These are phyloP conservation scores for Polyodon spathula DNA, from an alignment of 2,113 vertebrate genomes.

Conservation along the genomic window DNA sequence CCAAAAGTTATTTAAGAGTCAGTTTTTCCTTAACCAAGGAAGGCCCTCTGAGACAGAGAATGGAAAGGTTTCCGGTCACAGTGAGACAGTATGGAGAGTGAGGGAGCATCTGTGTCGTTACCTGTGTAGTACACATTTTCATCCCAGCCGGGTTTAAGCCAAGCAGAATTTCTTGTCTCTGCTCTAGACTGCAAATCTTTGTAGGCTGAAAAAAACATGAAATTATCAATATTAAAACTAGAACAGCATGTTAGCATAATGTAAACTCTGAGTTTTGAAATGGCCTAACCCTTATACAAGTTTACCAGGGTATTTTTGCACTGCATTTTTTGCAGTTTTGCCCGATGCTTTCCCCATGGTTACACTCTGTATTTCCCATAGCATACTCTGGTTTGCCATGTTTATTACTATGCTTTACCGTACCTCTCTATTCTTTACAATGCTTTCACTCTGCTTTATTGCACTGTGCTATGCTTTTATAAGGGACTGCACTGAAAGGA, in stretches of 20 bases:
- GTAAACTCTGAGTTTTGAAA: too few relatives aligned
- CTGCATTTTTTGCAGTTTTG: not conserved
- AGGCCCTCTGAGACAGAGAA: not conserved
- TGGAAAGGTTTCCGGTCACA: too few relatives aligned
- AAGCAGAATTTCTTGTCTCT: constrained; percentile 82
- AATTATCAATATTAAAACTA: not conserved
- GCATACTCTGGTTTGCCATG: constrained; percentile 30
- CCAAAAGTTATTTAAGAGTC: constrained; percentile 1
- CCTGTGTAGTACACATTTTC: constrained; percentile 84
- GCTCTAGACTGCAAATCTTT: constrained; percentile 78
- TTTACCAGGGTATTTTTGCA: too few relatives aligned
- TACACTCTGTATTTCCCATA: too few relatives aligned
- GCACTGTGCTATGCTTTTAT: too few relatives aligned
- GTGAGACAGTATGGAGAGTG: not conserved
- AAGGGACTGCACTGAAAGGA: not conserved
- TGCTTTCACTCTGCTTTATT: too few relatives aligned
- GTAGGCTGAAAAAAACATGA: constrained; percentile 59
- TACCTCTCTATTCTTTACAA: too few relatives aligned
- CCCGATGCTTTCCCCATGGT: not conserved
- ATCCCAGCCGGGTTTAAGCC: constrained; percentile 89
- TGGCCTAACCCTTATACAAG: not conserved
- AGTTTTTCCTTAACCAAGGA: constrained; percentile 9
- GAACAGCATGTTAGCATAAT: not conserved
- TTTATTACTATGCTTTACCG: too few relatives aligned
- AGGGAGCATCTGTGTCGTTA: constrained; percentile 31